These are phyloP conservation scores for Trematomus loennbergii DNA, from an alignment of 2,113 vertebrate genomes.

Conservation along the genomic window DNA sequence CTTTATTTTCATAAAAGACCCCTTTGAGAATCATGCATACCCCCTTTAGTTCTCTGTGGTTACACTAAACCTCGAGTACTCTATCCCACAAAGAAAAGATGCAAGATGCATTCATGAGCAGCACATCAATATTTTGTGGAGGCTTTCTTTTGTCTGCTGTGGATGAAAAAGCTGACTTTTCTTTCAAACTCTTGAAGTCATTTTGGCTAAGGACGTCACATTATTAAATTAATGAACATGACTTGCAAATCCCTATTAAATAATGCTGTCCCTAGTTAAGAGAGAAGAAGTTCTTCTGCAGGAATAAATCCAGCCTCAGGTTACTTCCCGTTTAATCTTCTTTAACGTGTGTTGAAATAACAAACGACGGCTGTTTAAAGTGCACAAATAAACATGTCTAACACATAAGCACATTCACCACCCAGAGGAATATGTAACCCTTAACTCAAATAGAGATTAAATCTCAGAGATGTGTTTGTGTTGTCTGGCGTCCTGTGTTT, in stretches of 20 bases:
- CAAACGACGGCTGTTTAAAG: neutral
- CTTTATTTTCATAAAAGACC: too few species aligned
- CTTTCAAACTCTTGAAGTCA: neutral
- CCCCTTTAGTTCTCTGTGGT: neutral
- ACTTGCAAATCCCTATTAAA: too few species aligned
- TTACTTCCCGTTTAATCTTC: neutral
- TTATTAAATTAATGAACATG: too few species aligned
- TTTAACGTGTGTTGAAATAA: neutral
- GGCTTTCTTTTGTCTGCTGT: neutral
- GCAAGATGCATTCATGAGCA: neutral
- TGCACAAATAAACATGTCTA: neutral
- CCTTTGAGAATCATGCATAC: neutral
- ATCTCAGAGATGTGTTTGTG: neutral
- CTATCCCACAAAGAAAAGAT: neutral
- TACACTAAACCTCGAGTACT: neutral
- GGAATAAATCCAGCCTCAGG: neutral
- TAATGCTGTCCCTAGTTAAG: neutral
- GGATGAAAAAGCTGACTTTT: neutral
- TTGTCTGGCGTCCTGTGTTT: neutral
- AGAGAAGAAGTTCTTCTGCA: neutral
- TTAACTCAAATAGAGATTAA: neutral
- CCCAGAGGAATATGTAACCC: neutral
- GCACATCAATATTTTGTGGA: neutral
- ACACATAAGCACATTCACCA: neutral
- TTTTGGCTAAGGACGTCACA: neutral